Evolutionary conservation across 1,140 invertebrate species (phyloP).

Genomic region (honey bee (Apis mellifera)): DNA sequence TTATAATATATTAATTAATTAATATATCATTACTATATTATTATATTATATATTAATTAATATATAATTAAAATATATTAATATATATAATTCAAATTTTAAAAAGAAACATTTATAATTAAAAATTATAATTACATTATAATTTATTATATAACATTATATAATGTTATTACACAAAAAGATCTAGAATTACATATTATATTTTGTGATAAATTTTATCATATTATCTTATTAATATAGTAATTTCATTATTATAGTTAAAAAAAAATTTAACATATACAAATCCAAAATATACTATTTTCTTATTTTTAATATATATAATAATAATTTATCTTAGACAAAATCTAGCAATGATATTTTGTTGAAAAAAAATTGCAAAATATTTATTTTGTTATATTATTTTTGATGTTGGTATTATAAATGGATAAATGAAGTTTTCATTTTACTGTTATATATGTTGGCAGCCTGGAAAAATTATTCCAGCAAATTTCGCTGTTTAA

Average conservation of each 20-base stretch:
- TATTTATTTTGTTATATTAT: background rate
- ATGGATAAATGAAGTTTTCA: background rate
- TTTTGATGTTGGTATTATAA: constrained; percentile 12
- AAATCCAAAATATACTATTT: background rate
- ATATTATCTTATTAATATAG: too few species aligned
- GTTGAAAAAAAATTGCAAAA: background rate
- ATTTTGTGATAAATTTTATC: too few species aligned
- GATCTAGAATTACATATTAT: too few species aligned
- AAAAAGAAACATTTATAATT: background rate
- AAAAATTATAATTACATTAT: background rate
- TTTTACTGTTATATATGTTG: constrained; percentile 28
- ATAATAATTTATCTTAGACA: background rate
- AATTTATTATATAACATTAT: background rate
- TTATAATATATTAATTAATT: background rate
- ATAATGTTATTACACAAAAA: too few species aligned
- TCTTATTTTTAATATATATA: background rate
- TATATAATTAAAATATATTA: background rate
- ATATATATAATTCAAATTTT: background rate
- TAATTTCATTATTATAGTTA: too few species aligned
- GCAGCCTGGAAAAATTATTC: constrained; percentile 24
- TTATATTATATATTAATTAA: background rate
- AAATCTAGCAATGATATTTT: background rate
- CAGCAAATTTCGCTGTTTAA: constrained; percentile 40
- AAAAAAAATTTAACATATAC: background rate
- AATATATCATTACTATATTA: background rate